Percentiles rank a stretch among this genome's conserved stretches.
Conservation (phyloP, 1,140 invertebrate genomes). For the Papilio polyxenes region DNA sequence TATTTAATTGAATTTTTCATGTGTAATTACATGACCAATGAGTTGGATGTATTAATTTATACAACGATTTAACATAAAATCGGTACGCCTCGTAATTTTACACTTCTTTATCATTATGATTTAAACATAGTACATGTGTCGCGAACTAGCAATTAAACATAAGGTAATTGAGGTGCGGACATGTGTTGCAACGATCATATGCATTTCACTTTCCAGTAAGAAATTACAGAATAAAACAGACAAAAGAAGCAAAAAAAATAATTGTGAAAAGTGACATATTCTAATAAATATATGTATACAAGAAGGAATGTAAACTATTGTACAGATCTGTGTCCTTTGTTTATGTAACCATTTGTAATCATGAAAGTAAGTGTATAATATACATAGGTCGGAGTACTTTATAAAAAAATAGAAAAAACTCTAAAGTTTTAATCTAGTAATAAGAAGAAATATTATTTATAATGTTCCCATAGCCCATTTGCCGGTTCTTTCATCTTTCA, state of each 20-base stretch:
- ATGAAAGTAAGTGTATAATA: not conserved
- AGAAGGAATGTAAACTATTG: too few species aligned
- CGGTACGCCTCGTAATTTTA: conserved; percentile 4
- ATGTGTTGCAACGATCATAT: not conserved
- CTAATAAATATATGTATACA: too few species aligned
- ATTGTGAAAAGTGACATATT: not conserved
- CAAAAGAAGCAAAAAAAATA: not conserved
- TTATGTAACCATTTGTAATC: not conserved
- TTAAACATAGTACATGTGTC: not conserved
- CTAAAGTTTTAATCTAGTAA: not conserved
- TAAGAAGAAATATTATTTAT: not conserved
- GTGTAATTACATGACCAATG: not conserved
- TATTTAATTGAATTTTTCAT: not conserved
- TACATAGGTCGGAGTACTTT: not conserved
- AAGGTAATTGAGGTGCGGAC: not conserved
- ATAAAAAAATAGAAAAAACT: not conserved
- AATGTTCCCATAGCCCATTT: not conserved
- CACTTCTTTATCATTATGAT: conserved; percentile 23
- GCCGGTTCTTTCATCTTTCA: not conserved
- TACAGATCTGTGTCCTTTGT: too few species aligned
- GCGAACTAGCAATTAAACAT: conserved; percentile 17
- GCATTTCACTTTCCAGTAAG: not conserved
- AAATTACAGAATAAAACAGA: not conserved
- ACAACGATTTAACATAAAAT: not conserved
- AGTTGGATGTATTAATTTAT: not conserved